Evolutionary conservation across 2,797 vertebrate genomes (phyloP), one percentile per base, ranked within the genome.

Genomic region (Sebastes miniatus): DNA sequence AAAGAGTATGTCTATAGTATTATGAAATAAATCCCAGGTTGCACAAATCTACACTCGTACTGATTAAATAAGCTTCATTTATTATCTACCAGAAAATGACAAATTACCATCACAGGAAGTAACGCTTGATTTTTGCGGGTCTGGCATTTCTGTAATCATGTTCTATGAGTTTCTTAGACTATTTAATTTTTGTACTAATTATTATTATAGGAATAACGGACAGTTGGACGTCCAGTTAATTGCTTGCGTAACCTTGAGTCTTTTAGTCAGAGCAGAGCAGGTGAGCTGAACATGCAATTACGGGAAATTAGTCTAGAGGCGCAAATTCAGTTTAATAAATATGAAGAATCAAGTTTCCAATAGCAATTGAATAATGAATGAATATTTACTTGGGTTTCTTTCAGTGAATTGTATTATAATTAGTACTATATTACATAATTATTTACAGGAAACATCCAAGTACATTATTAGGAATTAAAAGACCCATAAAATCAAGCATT

Each of bases 21-120:
- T 81, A 87, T 73, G 4, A 90, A 93, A 93, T 91, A 89, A 93
- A 92, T 76, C 65, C 80, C 79, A 87, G 84, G 84, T 87, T 91
- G 86, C 91, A 91, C 86, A 91, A 83, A 83, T 59, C 68, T 64
- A 47, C 31, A 59, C 25, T 78, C 86, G 72, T 92, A 12, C 29
- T 85, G n/a, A 61, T 78, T 39, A 39, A 39, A 39, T 39, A 39
- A 39, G 5, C 36, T 39, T 39, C 36, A 39, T 81, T 61, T 62
- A 31, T 63, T 24, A 62, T 31, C 22, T 16, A 34, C 5, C 1
- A 27, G 31, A 13, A 73, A 43, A 20, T 68, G 16, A 36, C 43
- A 52, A 50, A 36, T 57, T 39, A 29, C 5, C 9, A 14, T 75
- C 10, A 25, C 22, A 57, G 14, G 0, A 6, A 29, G 11, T 16